Evolutionary conservation across 1,140 invertebrate species (phyloP).

Genomic region (Octopus bimaculoides): DNA sequence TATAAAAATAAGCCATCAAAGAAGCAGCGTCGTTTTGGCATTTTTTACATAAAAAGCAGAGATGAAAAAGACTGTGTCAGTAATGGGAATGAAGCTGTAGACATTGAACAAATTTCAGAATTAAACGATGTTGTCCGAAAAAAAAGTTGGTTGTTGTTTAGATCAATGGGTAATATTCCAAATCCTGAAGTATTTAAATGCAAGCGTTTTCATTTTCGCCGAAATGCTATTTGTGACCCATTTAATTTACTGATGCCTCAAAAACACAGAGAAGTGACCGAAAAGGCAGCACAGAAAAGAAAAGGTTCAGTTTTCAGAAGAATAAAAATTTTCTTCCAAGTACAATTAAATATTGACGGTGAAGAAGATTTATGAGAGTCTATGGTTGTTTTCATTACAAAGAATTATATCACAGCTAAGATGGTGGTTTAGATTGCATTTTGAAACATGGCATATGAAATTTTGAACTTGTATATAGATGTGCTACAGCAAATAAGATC

Average conservation of each 20-base stretch:
- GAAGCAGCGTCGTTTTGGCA: not conserved
- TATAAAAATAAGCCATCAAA: no score
- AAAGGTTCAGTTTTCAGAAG: constrained; percentile 14
- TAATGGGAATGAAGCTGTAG: not conserved
- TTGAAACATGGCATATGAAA: no score
- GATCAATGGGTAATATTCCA: not conserved
- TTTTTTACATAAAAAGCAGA: not conserved
- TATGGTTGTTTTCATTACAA: no score
- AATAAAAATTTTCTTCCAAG: not conserved
- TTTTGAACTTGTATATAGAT: no score
- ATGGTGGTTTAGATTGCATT: no score
- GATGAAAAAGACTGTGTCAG: not conserved
- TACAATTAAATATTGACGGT: not conserved
- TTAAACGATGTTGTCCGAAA: not conserved
- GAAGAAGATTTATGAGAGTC: not conserved
- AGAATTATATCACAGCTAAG: no score
- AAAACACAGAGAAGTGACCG: constrained; percentile 17
- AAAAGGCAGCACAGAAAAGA: constrained; percentile 17
- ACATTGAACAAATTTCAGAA: not conserved
- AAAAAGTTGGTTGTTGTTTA: not conserved
- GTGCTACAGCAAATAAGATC: no score
- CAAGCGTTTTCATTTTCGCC: constrained; percentile 16
- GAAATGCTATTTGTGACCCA: constrained; percentile 26
- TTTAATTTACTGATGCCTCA: constrained; percentile 21
- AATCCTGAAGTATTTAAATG: constrained; percentile 22